Base-by-base conservation (phyloP, 2,888 invertebrate genomes). In the Hedychridium roseum region DNA sequence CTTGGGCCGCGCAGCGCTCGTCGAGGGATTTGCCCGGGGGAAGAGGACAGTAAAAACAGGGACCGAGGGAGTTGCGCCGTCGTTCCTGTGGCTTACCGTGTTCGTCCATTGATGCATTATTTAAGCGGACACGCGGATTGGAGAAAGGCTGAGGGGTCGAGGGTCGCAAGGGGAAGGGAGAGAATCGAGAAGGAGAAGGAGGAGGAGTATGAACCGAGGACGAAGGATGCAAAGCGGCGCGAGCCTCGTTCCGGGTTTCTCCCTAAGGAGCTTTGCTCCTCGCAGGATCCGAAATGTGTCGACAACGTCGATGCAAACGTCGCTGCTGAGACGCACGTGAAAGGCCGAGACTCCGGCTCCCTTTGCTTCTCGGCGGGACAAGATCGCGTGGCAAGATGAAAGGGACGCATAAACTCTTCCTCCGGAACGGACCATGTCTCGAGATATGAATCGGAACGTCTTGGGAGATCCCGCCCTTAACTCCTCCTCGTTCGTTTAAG, bases 221-320 rank as follows among this genome's bases (percentile, higher is more conserved):
- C 4, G 15, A 15, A 6, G 3, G 15, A 12, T 12, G 31, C 31
- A 31, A 9, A 4, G 3, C 28, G 6, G 28, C 11, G 28, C 28
- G 11, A 12, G 43, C 20, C 20, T 40, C 34, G n/a, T n/a, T 34
- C 35, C 26, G 23, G 37, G 21, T 27, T 35, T 34, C 36, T 57
- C 58, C 57, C 54, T 32, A 21, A 39, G 57, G 57, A 51, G 43
- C 46, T 46, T 52, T 56, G 38, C 37, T 40, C 45, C 17, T 14
- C 31, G 34, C 31, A 26, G 31, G 54, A 58, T 52, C 40, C 52
- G 43, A 43, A 50, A 44, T 23, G 30, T 36, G 43, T 43, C 44
- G 45, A 39, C 38, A 52, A 27, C 30, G 41, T 44, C 30, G 34
- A 26, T 30, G 31, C 46, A 39, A 43, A 30, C 48, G 45, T n/a